phyloP scores from a whole-genome alignment of 1,140 invertebrate species.

The Hyles euphorbiae region DNA sequence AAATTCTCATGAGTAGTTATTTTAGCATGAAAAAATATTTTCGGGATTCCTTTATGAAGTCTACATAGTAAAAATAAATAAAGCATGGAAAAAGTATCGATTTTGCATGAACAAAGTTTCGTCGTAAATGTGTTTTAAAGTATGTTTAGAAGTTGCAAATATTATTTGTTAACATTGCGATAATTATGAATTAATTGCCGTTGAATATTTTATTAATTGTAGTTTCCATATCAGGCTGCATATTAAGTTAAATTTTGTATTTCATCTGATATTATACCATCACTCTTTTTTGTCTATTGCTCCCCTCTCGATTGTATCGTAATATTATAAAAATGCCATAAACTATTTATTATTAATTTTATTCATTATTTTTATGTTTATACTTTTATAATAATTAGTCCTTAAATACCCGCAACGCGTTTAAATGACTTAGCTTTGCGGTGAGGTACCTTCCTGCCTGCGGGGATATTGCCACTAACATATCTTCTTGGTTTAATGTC shows the following conservation, averaged over 20 bases:
- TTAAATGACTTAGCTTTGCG: conserved; percentile 66
- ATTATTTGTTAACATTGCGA: no score
- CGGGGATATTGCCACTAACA: conserved; percentile 70
- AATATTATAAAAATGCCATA: conserved; percentile 7
- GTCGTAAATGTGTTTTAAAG: no score
- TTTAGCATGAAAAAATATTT: conserved; percentile 10
- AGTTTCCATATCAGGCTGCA: no score
- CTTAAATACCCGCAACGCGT: conserved; percentile 12
- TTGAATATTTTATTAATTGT: no score
- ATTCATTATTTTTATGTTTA: conserved; percentile 25
- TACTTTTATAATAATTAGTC: conserved; percentile 27
- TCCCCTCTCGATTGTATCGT: background rate
- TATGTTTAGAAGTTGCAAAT: no score
- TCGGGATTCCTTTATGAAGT: background rate
- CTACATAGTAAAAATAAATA: no score
- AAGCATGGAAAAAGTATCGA: no score
- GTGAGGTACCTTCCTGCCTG: conserved; percentile 76
- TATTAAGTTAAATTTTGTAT: no score
- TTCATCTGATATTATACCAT: no score
- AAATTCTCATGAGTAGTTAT: conserved; percentile 13
- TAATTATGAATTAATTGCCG: no score
- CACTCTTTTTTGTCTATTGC: no score
- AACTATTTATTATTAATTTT: conserved; percentile 1
- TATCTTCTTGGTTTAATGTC: conserved; percentile 35
- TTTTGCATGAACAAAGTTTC: no score